Percentiles rank a stretch among this genome's conserved stretches.
Conservation (phyloP, 2,888 invertebrate species). For the Gnatocerus cornutus region DNA sequence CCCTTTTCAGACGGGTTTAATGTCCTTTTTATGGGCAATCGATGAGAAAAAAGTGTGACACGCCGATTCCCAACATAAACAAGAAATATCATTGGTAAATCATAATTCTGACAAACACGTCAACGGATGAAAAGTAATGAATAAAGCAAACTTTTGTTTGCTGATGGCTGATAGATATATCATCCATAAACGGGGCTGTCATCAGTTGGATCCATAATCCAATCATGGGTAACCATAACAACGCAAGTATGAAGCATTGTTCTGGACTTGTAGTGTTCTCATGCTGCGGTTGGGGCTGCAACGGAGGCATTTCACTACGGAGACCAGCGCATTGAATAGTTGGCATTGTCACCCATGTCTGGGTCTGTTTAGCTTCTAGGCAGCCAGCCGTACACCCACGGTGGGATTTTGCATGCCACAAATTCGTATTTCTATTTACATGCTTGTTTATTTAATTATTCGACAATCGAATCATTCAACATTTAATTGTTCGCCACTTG, state of each 20-base stretch:
- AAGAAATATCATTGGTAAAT: conserved; percentile 29
- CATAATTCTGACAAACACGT: conserved; percentile 35
- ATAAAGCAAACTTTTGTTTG: conserved; percentile 42
- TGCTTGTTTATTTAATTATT: too few relatives aligned
- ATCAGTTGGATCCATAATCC: conserved; percentile 45
- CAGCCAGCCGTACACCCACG: too few relatives aligned
- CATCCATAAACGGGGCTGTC: conserved; percentile 45
- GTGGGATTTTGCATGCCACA: too few relatives aligned
- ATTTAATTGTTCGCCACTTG: too few relatives aligned
- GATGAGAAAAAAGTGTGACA: conserved; percentile 1
- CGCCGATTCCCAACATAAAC: conserved; percentile 23
- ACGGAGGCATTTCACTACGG: conserved; percentile 31
- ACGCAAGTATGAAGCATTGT: conserved; percentile 50
- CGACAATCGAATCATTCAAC: too few relatives aligned
- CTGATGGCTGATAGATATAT: conserved; percentile 42
- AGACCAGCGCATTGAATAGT: conserved; percentile 31
- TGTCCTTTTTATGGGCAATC: conserved; percentile 31
- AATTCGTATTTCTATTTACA: too few relatives aligned
- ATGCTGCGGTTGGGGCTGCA: conserved; percentile 40
- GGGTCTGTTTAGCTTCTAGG: background rate
- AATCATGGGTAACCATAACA: conserved; percentile 51
- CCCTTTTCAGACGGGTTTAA: conserved; percentile 27
- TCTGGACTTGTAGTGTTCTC: conserved; percentile 46
- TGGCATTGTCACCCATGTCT: background rate
- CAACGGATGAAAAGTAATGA: conserved; percentile 43